Percentiles rank a stretch among this genome's conserved stretches.
Evolutionary conservation across 2,113 vertebrate species (phyloP).

Genomic region (Hippocampus mohnikei): DNA sequence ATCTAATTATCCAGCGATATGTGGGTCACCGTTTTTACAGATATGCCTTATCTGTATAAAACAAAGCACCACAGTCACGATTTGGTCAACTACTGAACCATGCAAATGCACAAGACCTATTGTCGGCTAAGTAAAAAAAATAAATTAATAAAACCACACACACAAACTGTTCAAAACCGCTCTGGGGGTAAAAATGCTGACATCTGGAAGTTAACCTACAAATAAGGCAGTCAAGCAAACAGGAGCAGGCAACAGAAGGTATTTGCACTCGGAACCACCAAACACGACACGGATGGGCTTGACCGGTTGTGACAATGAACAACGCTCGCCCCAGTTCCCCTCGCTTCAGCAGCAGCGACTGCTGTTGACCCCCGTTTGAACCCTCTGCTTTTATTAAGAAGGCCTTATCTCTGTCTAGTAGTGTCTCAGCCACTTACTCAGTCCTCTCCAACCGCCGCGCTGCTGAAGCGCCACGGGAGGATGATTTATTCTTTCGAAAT

Average conservation of each 20-base stretch:
- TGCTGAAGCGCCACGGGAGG: background rate
- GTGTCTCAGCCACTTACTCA: background rate
- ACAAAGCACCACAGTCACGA: no score
- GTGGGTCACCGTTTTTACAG: background rate
- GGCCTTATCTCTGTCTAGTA: conserved; percentile 7
- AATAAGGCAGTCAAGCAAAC: background rate
- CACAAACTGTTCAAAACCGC: background rate
- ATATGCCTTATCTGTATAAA: no score
- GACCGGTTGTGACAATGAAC: conserved; percentile 4
- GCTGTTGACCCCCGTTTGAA: background rate
- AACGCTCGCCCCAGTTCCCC: background rate
- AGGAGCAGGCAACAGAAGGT: background rate
- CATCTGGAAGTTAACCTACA: background rate
- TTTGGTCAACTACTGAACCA: background rate
- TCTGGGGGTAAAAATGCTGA: background rate
- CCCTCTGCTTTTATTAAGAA: conserved; percentile 1
- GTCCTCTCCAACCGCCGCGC: background rate
- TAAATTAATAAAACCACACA: background rate
- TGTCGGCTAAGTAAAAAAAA: background rate
- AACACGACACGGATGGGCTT: background rate
- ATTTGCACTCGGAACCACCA: background rate
- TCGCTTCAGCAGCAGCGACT: background rate
- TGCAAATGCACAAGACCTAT: background rate
- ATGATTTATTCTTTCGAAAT: conserved; percentile 6
- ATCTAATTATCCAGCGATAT: background rate